These are phyloP conservation scores for Canis aureus DNA, from an alignment of 2,113 vertebrate genomes.

Conservation along the genomic window DNA sequence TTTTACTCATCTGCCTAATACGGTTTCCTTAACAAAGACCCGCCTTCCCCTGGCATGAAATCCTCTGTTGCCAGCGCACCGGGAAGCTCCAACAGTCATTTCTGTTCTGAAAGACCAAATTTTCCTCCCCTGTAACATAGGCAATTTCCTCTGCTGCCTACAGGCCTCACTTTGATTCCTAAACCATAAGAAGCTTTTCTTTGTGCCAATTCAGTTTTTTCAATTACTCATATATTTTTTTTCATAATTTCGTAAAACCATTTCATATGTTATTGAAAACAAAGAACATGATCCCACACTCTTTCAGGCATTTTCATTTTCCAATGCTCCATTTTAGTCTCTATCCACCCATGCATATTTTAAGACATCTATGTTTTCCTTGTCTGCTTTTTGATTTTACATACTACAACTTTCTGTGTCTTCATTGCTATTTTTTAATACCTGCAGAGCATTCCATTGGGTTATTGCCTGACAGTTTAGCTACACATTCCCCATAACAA, in stretches of 20 bases:
- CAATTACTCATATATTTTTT: background rate
- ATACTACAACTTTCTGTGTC: background rate
- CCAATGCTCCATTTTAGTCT: background rate
- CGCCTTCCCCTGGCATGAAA: background rate
- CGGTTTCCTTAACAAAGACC: background rate
- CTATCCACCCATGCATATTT: background rate
- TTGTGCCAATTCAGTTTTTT: constrained; percentile 46
- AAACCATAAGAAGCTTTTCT: constrained; percentile 52
- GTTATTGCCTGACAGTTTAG: background rate
- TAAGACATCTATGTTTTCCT: background rate
- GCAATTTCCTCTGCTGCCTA: constrained; percentile 60
- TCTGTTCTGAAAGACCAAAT: constrained; percentile 51
- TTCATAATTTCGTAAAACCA: constrained; percentile 1
- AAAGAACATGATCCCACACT: background rate
- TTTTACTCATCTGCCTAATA: background rate
- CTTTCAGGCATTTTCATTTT: constrained; percentile 22
- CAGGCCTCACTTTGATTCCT: constrained; percentile 36
- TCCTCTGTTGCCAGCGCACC: background rate
- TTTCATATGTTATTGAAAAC: constrained; percentile 27
- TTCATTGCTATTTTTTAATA: background rate
- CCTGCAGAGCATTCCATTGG: background rate
- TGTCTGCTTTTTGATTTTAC: background rate
- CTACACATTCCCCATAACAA: background rate
- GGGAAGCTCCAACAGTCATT: background rate
- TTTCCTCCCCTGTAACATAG: background rate